Conservation (phyloP, 2,888 invertebrate species). For the Brachyptera risi region DNA sequence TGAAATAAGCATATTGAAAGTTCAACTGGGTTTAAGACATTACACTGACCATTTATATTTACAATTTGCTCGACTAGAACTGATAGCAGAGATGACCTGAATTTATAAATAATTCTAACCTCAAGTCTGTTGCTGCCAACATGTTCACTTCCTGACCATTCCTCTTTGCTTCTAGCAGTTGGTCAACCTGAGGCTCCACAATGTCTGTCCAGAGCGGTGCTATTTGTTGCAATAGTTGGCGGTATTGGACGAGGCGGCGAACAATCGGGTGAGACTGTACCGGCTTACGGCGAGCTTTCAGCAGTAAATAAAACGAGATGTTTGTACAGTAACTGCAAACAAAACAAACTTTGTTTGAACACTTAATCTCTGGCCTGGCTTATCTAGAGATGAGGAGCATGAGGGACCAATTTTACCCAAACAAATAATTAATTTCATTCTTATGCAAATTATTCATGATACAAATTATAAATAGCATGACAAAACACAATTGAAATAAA, state of each 20-base stretch:
- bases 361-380: no score
- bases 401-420: no score
- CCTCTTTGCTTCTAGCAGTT: conserved; percentile 50
- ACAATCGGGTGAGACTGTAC: conserved; percentile 86
- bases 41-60: background rate
- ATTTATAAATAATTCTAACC: no score
- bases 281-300: conserved; percentile 70
- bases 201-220: conserved; percentile 64
- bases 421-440: no score
- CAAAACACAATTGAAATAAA: no score
- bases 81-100: no score
- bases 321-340: conserved; percentile 78
- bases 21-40: no score
- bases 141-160: conserved; percentile 27
- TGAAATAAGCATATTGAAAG: no score
- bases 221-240: conserved; percentile 69
- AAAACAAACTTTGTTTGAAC: no score
- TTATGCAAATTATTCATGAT: no score
- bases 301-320: conserved; percentile 76
- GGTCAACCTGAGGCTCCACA: conserved; percentile 63
- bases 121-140: background rate
- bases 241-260: conserved; percentile 75
- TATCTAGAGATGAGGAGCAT: no score
- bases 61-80: background rate
- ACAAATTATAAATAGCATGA: no score